phyloP scores from a whole-genome alignment of 2,888 invertebrate species.

The Poecilobothrus nobilitatus region DNA sequence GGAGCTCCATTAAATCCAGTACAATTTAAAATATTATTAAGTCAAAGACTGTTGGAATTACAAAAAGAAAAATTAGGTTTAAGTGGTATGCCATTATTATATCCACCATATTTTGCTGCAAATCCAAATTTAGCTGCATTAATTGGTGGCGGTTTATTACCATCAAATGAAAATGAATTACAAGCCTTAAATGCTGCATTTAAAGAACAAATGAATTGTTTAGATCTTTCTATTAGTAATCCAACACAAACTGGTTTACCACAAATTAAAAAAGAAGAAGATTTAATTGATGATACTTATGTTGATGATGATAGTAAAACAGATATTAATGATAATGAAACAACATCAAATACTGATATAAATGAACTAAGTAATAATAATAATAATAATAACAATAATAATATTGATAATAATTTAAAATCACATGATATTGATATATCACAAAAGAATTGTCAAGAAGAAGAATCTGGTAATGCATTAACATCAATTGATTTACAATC shows the following conservation, averaged over 20 bases:
- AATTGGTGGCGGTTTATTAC: conserved; percentile 58
- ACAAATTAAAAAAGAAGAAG: conserved; percentile 63
- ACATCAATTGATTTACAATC: conserved; percentile 30
- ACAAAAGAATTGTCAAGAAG: conserved; percentile 24
- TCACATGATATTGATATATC: conserved; percentile 29
- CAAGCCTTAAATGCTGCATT: conserved; percentile 51
- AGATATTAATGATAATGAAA: conserved; percentile 39
- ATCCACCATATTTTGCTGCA: conserved; percentile 68
- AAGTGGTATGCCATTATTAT: conserved; percentile 65
- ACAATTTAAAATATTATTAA: conserved; percentile 78
- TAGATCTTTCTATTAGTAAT: conserved; percentile 74
- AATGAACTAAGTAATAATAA: conserved; percentile 54
- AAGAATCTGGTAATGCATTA: conserved; percentile 24
- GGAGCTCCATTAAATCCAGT: conserved; percentile 81
- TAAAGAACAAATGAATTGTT: conserved; percentile 73
- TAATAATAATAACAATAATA: conserved; percentile 33
- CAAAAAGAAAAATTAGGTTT: conserved; percentile 78
- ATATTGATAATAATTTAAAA: conserved; percentile 13
- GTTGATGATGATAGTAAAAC: conserved; percentile 54
- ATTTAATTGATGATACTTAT: conserved; percentile 30
- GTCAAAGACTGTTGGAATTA: conserved; percentile 79
- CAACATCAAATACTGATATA: conserved; percentile 28
- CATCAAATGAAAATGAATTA: conserved; percentile 50
- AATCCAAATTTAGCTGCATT: conserved; percentile 69
- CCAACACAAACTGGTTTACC: neutral